These are phyloP conservation scores for Cyaniris semiargus DNA, from an alignment of 2,888 invertebrate genomes.

Conservation along the genomic window DNA sequence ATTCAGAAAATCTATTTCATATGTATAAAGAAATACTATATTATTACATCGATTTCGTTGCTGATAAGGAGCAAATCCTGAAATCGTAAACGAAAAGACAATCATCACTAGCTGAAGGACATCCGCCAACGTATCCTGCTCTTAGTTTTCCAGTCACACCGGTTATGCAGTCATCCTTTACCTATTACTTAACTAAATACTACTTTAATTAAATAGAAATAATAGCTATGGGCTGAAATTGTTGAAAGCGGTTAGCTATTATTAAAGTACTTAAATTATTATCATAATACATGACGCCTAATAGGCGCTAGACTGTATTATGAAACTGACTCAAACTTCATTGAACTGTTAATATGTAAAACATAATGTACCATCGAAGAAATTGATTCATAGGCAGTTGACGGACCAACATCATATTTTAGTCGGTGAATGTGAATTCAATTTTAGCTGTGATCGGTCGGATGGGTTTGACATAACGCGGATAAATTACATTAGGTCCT, in stretches of 20 bases:
- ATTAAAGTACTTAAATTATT: neutral
- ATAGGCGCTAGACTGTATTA: neutral
- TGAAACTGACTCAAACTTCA: neutral
- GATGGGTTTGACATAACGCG: too few species aligned
- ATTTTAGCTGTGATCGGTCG: too few species aligned
- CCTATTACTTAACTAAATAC: slow-evolving; percentile 1
- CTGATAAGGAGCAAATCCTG: neutral
- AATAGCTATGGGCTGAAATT: slow-evolving; percentile 1
- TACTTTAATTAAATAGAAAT: slow-evolving; percentile 15
- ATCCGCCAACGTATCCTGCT: slow-evolving; percentile 5
- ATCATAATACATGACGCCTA: neutral
- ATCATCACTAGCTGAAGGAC: neutral
- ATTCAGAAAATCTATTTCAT: too few species aligned
- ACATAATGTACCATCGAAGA: too few species aligned
- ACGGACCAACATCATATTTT: too few species aligned
- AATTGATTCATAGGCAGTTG: too few species aligned
- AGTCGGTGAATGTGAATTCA: too few species aligned
- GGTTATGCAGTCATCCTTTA: slow-evolving; percentile 8
- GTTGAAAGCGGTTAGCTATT: neutral
- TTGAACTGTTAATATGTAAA: neutral
- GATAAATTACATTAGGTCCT: too few species aligned
- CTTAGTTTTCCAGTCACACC: slow-evolving; percentile 7
- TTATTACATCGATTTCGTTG: neutral
- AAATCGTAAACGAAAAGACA: neutral
- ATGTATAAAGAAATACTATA: too few species aligned